Evolutionary conservation across 2,888 invertebrate genomes (phyloP).

Genomic region (Acrobasis suavella): DNA sequence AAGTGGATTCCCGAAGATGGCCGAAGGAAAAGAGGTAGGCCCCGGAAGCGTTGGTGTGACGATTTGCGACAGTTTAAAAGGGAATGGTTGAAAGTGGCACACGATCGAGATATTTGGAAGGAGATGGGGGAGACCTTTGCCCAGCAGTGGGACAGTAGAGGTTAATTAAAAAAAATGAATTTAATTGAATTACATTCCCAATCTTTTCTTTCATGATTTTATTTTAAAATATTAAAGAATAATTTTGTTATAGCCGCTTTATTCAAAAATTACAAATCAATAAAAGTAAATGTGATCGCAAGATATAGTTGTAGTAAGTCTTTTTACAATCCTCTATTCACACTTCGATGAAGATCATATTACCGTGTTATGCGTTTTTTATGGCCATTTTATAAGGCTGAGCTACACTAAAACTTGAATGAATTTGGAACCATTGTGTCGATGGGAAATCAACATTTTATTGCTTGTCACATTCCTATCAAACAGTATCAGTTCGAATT

Average conservation of each 20-base stretch:
- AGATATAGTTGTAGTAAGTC: neutral
- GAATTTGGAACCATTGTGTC: conserved; percentile 4
- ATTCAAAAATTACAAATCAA: neutral
- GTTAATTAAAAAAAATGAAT: no score
- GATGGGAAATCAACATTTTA: conserved; percentile 14
- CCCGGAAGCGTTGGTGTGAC: no score
- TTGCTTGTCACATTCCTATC: conserved; percentile 9
- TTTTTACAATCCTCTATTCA: conserved; percentile 6
- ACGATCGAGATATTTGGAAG: no score
- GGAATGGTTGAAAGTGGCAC: no score
- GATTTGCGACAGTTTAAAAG: no score
- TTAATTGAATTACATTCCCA: no score
- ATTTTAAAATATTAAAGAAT: no score
- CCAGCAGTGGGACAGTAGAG: no score
- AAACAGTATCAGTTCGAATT: neutral
- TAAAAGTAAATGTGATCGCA: neutral
- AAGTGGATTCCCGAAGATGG: no score
- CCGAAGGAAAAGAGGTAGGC: no score
- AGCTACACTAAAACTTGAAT: conserved; percentile 13
- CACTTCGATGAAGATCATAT: conserved; percentile 18
- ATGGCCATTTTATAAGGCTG: conserved; percentile 6
- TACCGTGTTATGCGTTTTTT: conserved; percentile 16
- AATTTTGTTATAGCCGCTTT: neutral
- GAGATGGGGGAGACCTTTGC: no score
- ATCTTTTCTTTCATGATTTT: no score